Conservation (phyloP, 2,113 vertebrate genomes). For the Anoura caudifer region DNA sequence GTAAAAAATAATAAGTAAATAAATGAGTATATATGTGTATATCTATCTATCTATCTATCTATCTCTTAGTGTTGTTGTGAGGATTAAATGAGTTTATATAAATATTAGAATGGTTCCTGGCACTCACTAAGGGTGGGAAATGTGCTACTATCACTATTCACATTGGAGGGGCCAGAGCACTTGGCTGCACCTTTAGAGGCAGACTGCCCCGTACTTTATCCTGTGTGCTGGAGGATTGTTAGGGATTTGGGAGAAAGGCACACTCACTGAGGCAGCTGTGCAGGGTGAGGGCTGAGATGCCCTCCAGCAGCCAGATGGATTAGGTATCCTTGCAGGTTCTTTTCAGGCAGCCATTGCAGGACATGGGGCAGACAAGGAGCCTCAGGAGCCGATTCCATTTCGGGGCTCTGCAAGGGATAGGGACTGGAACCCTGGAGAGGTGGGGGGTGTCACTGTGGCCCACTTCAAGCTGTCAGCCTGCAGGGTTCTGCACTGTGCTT, state of each 20-base stretch:
- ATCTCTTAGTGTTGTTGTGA: background rate
- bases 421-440: background rate
- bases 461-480: background rate
- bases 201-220: background rate
- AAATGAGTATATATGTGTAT: background rate
- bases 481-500: background rate
- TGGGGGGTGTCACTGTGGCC: background rate
- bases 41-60: background rate
- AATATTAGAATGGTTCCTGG: background rate
- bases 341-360: background rate
- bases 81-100: slow-evolving; percentile 43
- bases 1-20: background rate
- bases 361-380: background rate
- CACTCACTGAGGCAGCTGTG: background rate
- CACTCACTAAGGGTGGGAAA: background rate
- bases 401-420: background rate
- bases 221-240: background rate
- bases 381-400: background rate
- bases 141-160: background rate
- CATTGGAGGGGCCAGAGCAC: background rate
- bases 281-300: background rate
- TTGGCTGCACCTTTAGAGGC: background rate
- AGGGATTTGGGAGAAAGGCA: background rate
- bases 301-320: background rate
- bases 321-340: background rate